Evolutionary conservation across 2,113 vertebrate genomes (phyloP).

Genomic region (Callithrix jacchus): DNA sequence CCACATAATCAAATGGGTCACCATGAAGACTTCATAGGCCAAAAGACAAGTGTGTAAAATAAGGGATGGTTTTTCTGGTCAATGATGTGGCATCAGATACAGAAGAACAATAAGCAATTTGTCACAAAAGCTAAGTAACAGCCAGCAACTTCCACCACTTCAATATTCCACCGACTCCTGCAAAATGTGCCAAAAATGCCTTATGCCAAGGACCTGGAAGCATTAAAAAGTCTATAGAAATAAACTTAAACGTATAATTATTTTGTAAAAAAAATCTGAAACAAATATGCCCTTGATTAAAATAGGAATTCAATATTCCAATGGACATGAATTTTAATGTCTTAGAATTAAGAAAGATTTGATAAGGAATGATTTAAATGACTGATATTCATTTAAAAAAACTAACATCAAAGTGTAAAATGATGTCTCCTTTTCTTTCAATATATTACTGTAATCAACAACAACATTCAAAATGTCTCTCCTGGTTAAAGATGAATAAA

Average conservation of each 20-base stretch:
- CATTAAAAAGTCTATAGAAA: not conserved
- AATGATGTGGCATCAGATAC: not conserved
- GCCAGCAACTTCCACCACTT: not conserved
- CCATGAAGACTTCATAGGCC: not conserved
- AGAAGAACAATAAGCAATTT: not conserved
- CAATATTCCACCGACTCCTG: not conserved
- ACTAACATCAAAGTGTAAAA: not conserved
- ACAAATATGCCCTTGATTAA: not conserved
- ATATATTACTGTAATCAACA: not conserved
- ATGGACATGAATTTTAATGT: slow-evolving; percentile 7
- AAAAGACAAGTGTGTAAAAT: not conserved
- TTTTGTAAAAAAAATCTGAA: slow-evolving; percentile 24
- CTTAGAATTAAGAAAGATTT: not conserved
- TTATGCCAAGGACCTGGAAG: not conserved
- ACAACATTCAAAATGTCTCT: not conserved
- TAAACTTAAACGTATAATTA: not conserved
- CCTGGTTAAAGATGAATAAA: not conserved
- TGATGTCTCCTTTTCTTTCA: slow-evolving; percentile 5
- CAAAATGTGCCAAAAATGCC: not conserved
- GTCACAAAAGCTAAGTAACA: not conserved
- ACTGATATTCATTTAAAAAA: slow-evolving; percentile 32
- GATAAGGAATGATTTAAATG: not conserved
- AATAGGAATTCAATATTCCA: slow-evolving; percentile 33
- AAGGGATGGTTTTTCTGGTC: not conserved
- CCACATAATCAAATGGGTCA: not conserved